Percentiles rank a stretch among this genome's conserved stretches.
These are phyloP conservation scores for Agriopis leucophaearia DNA, from an alignment of 2,888 invertebrate species.

Conservation along the genomic window DNA sequence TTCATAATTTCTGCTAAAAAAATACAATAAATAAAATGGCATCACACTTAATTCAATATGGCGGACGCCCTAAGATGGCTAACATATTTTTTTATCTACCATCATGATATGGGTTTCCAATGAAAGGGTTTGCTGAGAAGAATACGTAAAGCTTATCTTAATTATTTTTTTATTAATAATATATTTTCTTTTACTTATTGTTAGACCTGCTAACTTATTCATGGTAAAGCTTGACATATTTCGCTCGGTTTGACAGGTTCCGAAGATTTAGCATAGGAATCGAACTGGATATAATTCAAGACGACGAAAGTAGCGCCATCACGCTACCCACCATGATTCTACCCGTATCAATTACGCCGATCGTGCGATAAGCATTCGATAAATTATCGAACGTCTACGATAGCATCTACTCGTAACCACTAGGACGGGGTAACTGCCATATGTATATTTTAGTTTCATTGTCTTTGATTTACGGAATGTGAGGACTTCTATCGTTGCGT, in stretches of 20 bases:
- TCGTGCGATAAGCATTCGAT: slow-evolving; percentile 74
- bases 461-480: slow-evolving; percentile 68
- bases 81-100: too few species aligned
- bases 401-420: slow-evolving; percentile 60
- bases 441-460: slow-evolving; percentile 61
- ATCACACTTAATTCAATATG: too few species aligned
- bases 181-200: not conserved
- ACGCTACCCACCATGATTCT: slow-evolving; percentile 60
- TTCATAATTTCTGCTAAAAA: too few species aligned
- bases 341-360: slow-evolving; percentile 82
- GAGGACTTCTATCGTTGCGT: slow-evolving; percentile 40
- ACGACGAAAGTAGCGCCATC: slow-evolving; percentile 55
- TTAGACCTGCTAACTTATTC: slow-evolving; percentile 5
- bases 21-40: too few species aligned
- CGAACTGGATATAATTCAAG: slow-evolving; percentile 56
- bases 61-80: too few species aligned
- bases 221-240: not conserved
- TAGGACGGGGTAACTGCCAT: slow-evolving; percentile 57
- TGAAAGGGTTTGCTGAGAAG: too few species aligned
- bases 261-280: slow-evolving; percentile 19
- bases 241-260: slow-evolving; percentile 20
- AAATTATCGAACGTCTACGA: slow-evolving; percentile 70
- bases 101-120: too few species aligned
- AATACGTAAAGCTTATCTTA: too few species aligned
- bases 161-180: too few species aligned